Base-by-base conservation (phyloP, 1,140 invertebrate species). In the Tetraneura akinire region DNA sequence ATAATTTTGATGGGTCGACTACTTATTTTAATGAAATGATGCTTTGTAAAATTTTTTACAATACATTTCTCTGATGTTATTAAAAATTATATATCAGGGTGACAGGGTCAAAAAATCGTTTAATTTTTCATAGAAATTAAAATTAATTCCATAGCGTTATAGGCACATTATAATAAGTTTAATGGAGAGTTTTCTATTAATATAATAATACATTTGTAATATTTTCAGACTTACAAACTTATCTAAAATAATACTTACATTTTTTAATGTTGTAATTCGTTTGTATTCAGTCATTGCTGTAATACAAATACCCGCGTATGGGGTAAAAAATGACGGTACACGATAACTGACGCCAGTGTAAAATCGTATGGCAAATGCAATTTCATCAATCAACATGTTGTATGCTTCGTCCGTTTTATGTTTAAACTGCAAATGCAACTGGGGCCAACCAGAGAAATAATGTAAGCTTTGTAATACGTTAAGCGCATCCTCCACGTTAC, bases 391-490 rank as follows among this genome's bases (percentile, higher is more conserved):
- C 3, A 78, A 16, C 74, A 47, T 47, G 37, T 21, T 37, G 14
- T 47, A 62, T 5, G 47, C 55, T 2, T 47, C n/a, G 16, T 78
- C n/a, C 3, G 74, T 78, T 29, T 62, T 78, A 0, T 60, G 47
- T 10, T 29, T 9, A 29, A 78, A 62, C 1, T 47, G 42, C 4
- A 9, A 6, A 4, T 45, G 45, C 1, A 78, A 13, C 21, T 26
- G 37, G 4, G 74, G 74, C 74, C 74, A 78, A 4, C 21, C 2
- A 26, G 74, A 42, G 42, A 62, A 78, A n/a, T 62, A 62, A 26
- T 78, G 55, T 16, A 78, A 47, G 9, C 55, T 78, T 8, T 78
- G 51, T 16, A 78, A n/a, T 1, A 60, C 74, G 10, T 78, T 78
- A 21, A 78, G 13, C 8, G 55, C 74, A 13, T 78, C 74, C 4